Base-by-base conservation (phyloP, 2,113 vertebrate genomes). In the Pelecanoides urinatrix region DNA sequence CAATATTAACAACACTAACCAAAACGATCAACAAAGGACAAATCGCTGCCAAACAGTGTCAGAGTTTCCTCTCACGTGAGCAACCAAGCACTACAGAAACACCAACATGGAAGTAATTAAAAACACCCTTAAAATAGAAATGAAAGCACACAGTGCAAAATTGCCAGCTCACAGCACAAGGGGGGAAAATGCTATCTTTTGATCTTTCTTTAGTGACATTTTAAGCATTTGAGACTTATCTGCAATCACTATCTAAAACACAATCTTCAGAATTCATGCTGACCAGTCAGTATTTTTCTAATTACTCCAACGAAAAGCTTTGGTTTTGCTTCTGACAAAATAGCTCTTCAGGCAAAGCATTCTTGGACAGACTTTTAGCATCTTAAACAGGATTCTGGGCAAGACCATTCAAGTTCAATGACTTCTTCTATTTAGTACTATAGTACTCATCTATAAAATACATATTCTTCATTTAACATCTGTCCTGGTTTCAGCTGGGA, bases 71-170 rank as follows among this genome's bases (percentile, higher is more conserved):
- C 83, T 94, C 94, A 85, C 0, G 2, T 76, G 71, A 91, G 67
- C 72, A 73, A 40, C 62, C 29, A 73, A 90, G 65, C 38, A 49
- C 44, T 26, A n/a, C 42, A 79, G 50, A 87, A 92, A 96, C 6
- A 36, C 40, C 67, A 95, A 86, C 42, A 63, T 80, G 93, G 96
- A 96, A 96, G 89, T 88, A 92, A 97, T 96, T 96, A 80, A 95
- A 91, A 94, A 73, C 81, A 94, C 67, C n/a, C 86, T 59, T 56
- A 94, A 94, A 96, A 94, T 47, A 94, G 87, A 82, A 86, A 56
- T 1, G 4, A 20, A 86, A 83, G 77, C 50, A 66, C 1, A 1
- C 2, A 0, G 36, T 38, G 14, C 38, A 68, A 68, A 70, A 91
- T 25, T 50, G 70, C 80, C 89, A 90, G 66, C 62, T 94, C 68